These are phyloP conservation scores for Drosophila cardini DNA, from an alignment of 1,140 invertebrate genomes.

Conservation along the genomic window DNA sequence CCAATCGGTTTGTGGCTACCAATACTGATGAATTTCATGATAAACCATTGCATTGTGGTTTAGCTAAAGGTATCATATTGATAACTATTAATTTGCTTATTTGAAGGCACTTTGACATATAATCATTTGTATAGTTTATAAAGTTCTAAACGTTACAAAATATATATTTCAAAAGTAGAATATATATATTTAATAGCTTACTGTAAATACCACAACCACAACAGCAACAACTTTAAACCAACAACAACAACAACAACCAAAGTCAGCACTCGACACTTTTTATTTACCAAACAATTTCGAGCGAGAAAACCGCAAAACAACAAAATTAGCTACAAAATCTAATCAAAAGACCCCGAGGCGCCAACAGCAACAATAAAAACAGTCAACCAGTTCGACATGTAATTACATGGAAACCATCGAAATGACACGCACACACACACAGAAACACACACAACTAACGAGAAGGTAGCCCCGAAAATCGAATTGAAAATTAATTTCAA, in stretches of 20 bases:
- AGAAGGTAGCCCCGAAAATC: constrained; percentile 48
- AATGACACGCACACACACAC: constrained; percentile 20
- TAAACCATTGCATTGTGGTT: constrained; percentile 47
- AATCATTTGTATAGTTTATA: background rate
- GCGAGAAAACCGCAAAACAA: constrained; percentile 61
- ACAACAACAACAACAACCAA: constrained; percentile 9
- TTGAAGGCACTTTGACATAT: constrained; percentile 8
- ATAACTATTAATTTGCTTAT: constrained; percentile 23
- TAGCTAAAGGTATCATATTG: constrained; percentile 26
- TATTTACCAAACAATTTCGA: constrained; percentile 52
- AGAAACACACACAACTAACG: constrained; percentile 33
- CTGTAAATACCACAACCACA: background rate
- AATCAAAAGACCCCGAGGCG: constrained; percentile 77
- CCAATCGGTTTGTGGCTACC: constrained; percentile 19
- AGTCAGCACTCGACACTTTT: constrained; percentile 29
- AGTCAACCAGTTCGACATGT: constrained; percentile 32
- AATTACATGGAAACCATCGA: constrained; percentile 57
- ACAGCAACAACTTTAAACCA: background rate
- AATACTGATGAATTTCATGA: constrained; percentile 23
- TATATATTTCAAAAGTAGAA: too few relatives aligned
- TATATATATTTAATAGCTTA: too few relatives aligned
- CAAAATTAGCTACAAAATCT: constrained; percentile 77
- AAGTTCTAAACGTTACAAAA: background rate
- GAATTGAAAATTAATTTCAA: constrained; percentile 82
- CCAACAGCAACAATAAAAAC: constrained; percentile 44